Evolutionary conservation across 2,113 vertebrate species (phyloP), one percentile per base, ranked within the genome.

Genomic region (Recurvirostra avosetta): DNA sequence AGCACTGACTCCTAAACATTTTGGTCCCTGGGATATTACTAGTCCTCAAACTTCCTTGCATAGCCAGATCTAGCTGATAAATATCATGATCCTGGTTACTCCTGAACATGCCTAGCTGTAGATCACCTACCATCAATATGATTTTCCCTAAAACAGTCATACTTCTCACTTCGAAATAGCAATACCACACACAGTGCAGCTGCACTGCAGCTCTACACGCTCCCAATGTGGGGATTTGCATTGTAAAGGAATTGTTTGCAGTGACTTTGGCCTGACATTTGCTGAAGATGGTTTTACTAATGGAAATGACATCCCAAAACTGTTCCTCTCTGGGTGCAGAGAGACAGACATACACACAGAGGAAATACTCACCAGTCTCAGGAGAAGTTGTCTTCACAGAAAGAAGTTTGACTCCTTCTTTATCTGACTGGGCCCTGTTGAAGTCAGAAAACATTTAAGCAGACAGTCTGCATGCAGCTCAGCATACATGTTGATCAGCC

Each of bases 401-500:
- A 94, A 98, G 98, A 86, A 98, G 97, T 91, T 98, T 98, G 88
- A 98, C 98, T 59, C 97, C 98, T 92, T 98, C 98, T 95, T 98
- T 98, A 71, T 98, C 98, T 3, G 97, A 97, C 49, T 98, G 97
- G 55, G 96, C 85, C 86, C 98, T 98, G 75, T 97, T 94, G 55
- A 88, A 89, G 34, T 50, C 66, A 84, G 93, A 88, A 91, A 67
- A 94, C 18, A 86, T 65, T 90, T 27, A 78, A 90, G n/a, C n/a
- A 90, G 34, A 59, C 16, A 67, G 30, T 58, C 61, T 90, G 77
- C 11, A 47, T 27, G 9, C 32, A 53, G 53, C 22, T 58, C 36
- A 55, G 49, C 41, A 25, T 36, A 36, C 8, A 9, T 2, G 5
- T 26, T 61, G 32, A 11, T 76, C 8, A 55, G 52, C 21, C 27